Evolutionary conservation across 2,797 vertebrate genomes (phyloP).

Genomic region (Rhincodon typus): DNA sequence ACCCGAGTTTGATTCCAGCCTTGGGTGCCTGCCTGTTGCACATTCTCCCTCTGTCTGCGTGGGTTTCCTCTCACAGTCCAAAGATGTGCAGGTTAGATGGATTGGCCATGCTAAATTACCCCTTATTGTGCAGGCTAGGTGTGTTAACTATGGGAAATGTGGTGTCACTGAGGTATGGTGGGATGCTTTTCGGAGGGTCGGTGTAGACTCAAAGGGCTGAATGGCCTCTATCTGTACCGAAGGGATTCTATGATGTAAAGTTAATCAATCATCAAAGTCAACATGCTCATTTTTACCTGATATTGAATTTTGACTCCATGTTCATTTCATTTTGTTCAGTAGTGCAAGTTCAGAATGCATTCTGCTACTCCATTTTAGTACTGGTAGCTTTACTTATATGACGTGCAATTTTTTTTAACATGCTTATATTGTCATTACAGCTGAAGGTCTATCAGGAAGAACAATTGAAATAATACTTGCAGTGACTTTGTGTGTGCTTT

Average conservation of each 20-base stretch:
- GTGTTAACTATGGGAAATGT: no score
- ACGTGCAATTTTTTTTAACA: background rate
- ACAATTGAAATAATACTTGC: conserved; percentile 87
- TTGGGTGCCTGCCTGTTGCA: no score
- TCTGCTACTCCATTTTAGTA: background rate
- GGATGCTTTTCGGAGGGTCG: no score
- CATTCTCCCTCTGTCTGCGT: no score
- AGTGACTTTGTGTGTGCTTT: conserved; percentile 81
- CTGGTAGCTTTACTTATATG: background rate
- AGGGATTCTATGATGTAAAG: background rate
- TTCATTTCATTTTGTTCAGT: background rate
- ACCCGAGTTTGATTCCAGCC: no score
- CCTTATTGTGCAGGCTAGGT: no score
- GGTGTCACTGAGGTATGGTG: no score
- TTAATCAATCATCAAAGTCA: background rate
- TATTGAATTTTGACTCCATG: background rate
- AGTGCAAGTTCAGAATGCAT: background rate
- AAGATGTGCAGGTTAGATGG: no score
- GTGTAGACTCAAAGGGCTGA: no score
- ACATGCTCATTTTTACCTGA: background rate
- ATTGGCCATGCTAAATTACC: no score
- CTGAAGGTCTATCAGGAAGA: conserved; percentile 69
- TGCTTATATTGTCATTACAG: conserved; percentile 54
- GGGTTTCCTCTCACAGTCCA: no score
- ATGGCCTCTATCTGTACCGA: no score